Base-by-base conservation (phyloP, 2,888 invertebrate species). In the Drosophila anomalata region DNA sequence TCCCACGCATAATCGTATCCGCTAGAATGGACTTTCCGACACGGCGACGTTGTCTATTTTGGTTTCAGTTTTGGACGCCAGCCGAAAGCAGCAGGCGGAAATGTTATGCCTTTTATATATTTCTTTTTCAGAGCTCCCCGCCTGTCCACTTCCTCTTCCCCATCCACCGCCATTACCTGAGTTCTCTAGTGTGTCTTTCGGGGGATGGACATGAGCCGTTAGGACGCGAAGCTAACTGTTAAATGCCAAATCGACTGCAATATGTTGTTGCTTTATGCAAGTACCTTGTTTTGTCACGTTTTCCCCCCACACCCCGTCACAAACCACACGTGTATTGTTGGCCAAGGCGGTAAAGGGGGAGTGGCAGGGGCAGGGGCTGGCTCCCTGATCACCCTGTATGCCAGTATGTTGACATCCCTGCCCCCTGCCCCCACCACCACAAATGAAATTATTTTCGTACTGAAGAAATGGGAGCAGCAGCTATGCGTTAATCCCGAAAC, bases 201-300 rank as follows among this genome's bases (percentile, higher is more conserved):
- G 41, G 62, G 41, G 31, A 62, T 47, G 36, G 50, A 54, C 42
- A 63, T 60, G 63, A 70, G 53, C 80, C 87, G 78, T 77, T 83
- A 70, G 79, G 62, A 41, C 46, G 48, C 41, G 36, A 22, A 42
- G 60, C 69, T 63, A 79, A 78, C 82, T 73, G 83, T 76, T 79
- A 82, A 79, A 85, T 72, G 76, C 69, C 75, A 82, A 84, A 85
- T 87, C 77, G 79, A 73, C 71, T 83, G 79, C 69, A 62, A 72
- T 80, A 75, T 87, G 66, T 73, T 60, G 39, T 33, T 54, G 47
- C 46, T 66, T 66, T 66, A 65, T 76, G 69, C 52, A 70, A 60
- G 65, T 67, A 51, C 60, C 65, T 68, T 66, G 81, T 66, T 77
- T 67, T 80, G 76, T 80, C 80, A 79, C 79, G 84, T 79, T 79